Evolutionary conservation across 2,797 vertebrate genomes (phyloP), one percentile per base, ranked within the genome.

Genomic region (Hylomyscus alleni): DNA sequence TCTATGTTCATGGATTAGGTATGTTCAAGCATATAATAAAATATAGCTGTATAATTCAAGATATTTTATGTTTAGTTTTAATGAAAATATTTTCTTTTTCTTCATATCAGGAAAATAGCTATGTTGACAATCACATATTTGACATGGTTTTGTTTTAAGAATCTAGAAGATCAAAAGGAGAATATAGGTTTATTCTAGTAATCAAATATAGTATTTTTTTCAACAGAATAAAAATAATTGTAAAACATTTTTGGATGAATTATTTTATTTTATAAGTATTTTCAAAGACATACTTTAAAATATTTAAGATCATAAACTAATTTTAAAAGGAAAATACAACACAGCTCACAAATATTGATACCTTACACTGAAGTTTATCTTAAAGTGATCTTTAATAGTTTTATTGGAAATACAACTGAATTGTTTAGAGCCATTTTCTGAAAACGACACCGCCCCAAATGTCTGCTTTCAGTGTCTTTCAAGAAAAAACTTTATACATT

Each of bases 361-460:
- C n/a, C 75, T 97, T 91, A 89, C 1, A 44, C 5, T 72, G 7
- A 89, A 73, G 82, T 82, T 37, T 95, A 90, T 54, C 92, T 85
- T 84, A 85, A 89, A 37, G 13, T 73, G 6, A 82, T 54, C n/a
- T 90, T 94, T 75, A 17, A 34, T 83, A 58, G 6, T 84, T 90
- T 85, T 75, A 34, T 67, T 94, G 12, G 96, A 91, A 85, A 90
- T 81, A 1, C 58, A 89, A 54, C 8, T 69, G 77, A 88, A 67
- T 85, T 24, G 62, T 84, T 47, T 69, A 34, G 37, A 67, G 40
- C 56, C 50, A 7, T 22, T 34, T 91, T 87, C 13, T 52, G 6
- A 89, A 92, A 92, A 47, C 12, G 40, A 82, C 80, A 72, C 1
- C 73, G 72, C 47, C 22, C n/a, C 62, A 52, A 84, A 50, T n/a